Conservation (phyloP, 2,888 invertebrate species). For the Pardosa pseudoannulata region DNA sequence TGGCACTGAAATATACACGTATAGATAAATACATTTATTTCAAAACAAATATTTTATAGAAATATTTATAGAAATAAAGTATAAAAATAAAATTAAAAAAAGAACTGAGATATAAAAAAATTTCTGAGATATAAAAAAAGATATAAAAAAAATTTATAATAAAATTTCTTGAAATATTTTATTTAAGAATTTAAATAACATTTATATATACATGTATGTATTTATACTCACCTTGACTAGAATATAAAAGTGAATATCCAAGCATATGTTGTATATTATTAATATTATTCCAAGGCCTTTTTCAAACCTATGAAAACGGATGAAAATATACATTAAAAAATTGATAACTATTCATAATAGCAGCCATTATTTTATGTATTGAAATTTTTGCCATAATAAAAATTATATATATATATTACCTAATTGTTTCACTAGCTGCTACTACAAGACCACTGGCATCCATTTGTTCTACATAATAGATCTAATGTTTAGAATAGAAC, state of each 20-base stretch:
- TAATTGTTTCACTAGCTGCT: slow-evolving; percentile 32
- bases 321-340: not conserved
- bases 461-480: slow-evolving; percentile 25
- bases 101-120: no score
- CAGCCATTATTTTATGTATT: not conserved
- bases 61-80: not conserved
- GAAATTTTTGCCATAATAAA: not conserved
- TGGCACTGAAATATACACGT: no score
- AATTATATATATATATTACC: slow-evolving; percentile 12
- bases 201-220: not conserved
- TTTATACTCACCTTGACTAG: slow-evolving; percentile 22
- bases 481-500: no score
- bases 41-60: no score
- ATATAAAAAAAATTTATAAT: no score
- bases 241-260: slow-evolving; percentile 29
- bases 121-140: no score
- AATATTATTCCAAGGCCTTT: slow-evolving; percentile 16
- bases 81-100: no score
- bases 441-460: slow-evolving; percentile 28
- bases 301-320: slow-evolving; percentile 23
- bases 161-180: not conserved
- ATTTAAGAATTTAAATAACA: not conserved
- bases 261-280: slow-evolving; percentile 8
- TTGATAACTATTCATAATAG: not conserved
- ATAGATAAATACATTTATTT: no score